Evolutionary conservation across 2,113 vertebrate species (phyloP).

Genomic region (Brevimyrus niger): DNA sequence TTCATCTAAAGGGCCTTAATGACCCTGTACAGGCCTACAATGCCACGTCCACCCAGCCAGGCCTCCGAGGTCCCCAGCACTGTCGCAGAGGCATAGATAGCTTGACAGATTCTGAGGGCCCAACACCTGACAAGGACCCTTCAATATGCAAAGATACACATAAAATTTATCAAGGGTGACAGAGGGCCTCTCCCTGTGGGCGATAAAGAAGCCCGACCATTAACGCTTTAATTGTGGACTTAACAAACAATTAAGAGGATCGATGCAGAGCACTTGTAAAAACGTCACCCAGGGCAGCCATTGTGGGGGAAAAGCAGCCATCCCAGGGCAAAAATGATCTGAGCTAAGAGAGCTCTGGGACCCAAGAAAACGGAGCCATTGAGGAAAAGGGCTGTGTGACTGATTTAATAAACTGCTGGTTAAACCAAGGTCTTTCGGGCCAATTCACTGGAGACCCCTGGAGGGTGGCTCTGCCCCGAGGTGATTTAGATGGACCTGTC

Average conservation of each 20-base stretch:
- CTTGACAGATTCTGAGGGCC: not conserved
- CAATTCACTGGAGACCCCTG: conserved; percentile 13
- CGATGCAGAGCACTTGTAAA: conserved; percentile 33
- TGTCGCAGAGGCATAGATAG: not conserved
- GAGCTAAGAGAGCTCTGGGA: not conserved
- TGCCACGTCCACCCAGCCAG: not conserved
- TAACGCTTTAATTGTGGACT: conserved; percentile 37
- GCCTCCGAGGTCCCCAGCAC: not conserved
- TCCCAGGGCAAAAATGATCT: not conserved
- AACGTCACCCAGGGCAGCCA: conserved; percentile 17
- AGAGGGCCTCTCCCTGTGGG: not conserved
- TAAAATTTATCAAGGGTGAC: not conserved
- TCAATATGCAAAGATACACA: not conserved
- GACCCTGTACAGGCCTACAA: not conserved
- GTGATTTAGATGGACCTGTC: not conserved
- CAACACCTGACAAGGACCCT: not conserved
- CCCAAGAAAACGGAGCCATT: not conserved
- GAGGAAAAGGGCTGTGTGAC: conserved; percentile 14
- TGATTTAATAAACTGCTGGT: conserved; percentile 26
- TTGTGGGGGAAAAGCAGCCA: not conserved
- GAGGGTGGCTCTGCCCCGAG: not conserved
- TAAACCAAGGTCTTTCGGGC: conserved; percentile 28
- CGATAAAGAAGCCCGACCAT: conserved; percentile 27
- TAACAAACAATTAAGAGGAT: conserved; percentile 43
- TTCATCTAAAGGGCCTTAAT: not conserved